Evolutionary conservation across 2,888 invertebrate species (phyloP).

Genomic region (Leucophenga montana): DNA sequence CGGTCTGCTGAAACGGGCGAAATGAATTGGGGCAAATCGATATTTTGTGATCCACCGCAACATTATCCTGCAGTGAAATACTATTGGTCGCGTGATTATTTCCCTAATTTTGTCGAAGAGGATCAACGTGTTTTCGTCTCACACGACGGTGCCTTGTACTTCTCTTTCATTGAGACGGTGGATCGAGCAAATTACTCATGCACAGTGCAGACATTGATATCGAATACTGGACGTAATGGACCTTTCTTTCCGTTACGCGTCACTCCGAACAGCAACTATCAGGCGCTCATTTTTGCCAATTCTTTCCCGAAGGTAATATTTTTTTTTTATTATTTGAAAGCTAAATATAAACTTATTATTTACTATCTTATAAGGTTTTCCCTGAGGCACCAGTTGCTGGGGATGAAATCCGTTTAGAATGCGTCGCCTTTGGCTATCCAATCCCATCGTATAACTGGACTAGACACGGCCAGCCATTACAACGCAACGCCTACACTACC

Average conservation of each 20-base stretch:
- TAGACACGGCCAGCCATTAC: constrained; percentile 81
- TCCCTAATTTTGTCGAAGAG: constrained; percentile 94
- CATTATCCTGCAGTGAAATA: constrained; percentile 92
- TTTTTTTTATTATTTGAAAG: background rate
- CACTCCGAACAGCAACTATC: constrained; percentile 89
- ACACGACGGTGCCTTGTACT: constrained; percentile 93
- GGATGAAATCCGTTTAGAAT: constrained; percentile 92
- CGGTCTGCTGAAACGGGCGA: constrained; percentile 88
- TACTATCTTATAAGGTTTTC: constrained; percentile 75
- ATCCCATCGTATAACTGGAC: constrained; percentile 96
- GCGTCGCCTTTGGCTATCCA: constrained; percentile 96
- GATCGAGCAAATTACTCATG: constrained; percentile 94
- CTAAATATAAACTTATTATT: background rate
- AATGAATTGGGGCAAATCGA: constrained; percentile 94
- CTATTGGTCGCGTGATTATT: constrained; percentile 92
- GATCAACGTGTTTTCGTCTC: constrained; percentile 95
- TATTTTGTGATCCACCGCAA: constrained; percentile 93
- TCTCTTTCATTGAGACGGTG: constrained; percentile 92
- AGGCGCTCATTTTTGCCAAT: constrained; percentile 92
- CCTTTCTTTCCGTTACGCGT: constrained; percentile 89
- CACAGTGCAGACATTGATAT: constrained; percentile 89
- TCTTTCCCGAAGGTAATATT: constrained; percentile 87
- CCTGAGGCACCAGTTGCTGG: constrained; percentile 94
- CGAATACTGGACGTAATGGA: constrained; percentile 90
- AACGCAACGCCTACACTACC: constrained; percentile 80